phyloP scores from a whole-genome alignment of 2,113 vertebrate species.

The Syngnathus typhle region DNA sequence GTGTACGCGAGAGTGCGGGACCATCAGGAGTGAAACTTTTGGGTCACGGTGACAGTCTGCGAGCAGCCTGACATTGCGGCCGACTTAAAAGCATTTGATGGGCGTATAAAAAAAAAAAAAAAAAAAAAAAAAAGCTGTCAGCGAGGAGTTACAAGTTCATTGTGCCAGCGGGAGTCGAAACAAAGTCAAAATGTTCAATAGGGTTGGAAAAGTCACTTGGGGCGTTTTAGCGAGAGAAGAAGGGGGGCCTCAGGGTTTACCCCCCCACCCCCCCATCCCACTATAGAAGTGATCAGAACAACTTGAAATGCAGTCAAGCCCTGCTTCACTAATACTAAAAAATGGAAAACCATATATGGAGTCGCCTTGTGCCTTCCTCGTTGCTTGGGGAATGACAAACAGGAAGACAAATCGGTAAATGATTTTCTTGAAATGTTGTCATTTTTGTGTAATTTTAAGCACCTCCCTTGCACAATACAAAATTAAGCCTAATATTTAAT shows the following conservation, averaged over 20 bases:
- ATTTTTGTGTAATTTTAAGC: not conserved
- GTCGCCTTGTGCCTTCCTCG: too few relatives aligned
- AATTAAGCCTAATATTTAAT: not conserved
- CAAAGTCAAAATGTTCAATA: conserved; percentile 4
- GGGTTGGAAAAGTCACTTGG: not conserved
- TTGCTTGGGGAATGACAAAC: too few relatives aligned
- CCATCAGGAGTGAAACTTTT: not conserved
- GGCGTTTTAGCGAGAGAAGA: not conserved
- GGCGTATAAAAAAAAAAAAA: not conserved
- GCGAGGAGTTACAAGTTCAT: not conserved
- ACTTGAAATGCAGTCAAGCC: not conserved
- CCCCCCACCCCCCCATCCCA: not conserved
- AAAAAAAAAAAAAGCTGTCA: conserved; percentile 1
- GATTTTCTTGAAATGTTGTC: not conserved
- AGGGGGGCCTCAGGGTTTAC: not conserved
- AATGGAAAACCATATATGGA: too few relatives aligned
- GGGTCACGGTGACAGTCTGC: not conserved
- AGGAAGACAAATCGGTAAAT: not conserved
- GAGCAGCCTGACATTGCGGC: not conserved
- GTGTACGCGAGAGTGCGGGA: not conserved
- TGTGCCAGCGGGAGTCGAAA: not conserved
- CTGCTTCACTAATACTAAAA: too few relatives aligned
- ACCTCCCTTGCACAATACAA: not conserved
- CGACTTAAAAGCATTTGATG: conserved; percentile 3
- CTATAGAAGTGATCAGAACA: not conserved